Base-by-base conservation (phyloP, 2,888 invertebrate genomes). In the Epicampocera succincta region DNA sequence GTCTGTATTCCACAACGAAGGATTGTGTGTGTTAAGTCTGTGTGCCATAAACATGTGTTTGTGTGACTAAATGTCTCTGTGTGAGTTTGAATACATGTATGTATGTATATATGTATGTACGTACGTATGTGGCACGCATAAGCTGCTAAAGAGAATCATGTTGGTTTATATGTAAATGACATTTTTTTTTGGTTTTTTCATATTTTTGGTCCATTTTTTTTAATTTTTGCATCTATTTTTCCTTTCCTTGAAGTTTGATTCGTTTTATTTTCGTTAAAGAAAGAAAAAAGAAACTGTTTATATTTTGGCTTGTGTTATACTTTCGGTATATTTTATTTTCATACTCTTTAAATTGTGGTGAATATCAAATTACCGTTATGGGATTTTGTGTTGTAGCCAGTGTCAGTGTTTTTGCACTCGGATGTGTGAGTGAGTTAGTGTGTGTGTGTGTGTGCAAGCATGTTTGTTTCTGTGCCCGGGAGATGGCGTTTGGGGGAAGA, bases 321-420 rank as follows among this genome's bases (percentile, higher is more conserved):
- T 19, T 75, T 21, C 54, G 17, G 33, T 33, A 38, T 63, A 54
- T 68, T 48, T 54, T 5, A 38, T 25, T 3, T 38, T 25, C 15
- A 25, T 80, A 46, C 73, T 72, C 61, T 72, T 76, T 76, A 80
- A 76, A 61, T 52, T 78, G 82, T 82, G 82, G 82, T 82, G 82
- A 82, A 78, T 82, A 82, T 82, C 74, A 74, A 71, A 82, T 82
- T 82, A 78, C 82, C 48, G 66, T 78, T 78, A 66, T 71, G 54
- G 60, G 65, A 21, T n/a, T 61, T 74, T 46, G n/a, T n/a, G n/a
- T 42, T 44, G 15, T 4, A 33, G 33, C 33, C 3, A 33, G 33
- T 54, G 13, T 54, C 21, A 13, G 17, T 48, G 33, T n/a, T n/a
- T n/a, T n/a, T n/a, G n/a, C n/a, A n/a, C 66, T 25, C 40, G 38